Conservation (phyloP, 1,140 invertebrate genomes). For the Zaprionus lachaisei region DNA sequence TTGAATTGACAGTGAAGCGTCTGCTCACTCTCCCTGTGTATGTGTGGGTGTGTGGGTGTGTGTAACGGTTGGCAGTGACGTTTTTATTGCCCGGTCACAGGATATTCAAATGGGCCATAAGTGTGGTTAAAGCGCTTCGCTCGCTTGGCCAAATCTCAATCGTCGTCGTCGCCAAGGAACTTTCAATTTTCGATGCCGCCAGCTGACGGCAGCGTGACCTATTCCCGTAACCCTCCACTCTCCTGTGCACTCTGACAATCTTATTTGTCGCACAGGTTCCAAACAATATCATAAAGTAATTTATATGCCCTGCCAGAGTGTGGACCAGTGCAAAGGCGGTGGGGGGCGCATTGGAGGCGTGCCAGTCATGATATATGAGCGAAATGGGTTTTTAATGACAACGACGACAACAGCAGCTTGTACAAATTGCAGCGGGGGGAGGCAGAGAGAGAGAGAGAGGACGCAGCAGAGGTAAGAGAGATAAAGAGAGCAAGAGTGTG, state of each 20-base stretch:
- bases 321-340: slow-evolving; percentile 20
- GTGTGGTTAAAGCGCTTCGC: slow-evolving; percentile 77
- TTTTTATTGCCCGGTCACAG: slow-evolving; percentile 83
- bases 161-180: slow-evolving; percentile 44
- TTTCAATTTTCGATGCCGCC: slow-evolving; percentile 80
- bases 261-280: slow-evolving; percentile 82
- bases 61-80: slow-evolving; percentile 74
- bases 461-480: neutral
- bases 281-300: slow-evolving; percentile 83
- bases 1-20: slow-evolving; percentile 83
- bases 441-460: slow-evolving; percentile 7
- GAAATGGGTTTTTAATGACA: slow-evolving; percentile 82
- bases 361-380: slow-evolving; percentile 72
- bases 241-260: slow-evolving; percentile 58
- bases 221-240: slow-evolving; percentile 19
- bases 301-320: slow-evolving; percentile 72
- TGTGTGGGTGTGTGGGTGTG: slow-evolving; percentile 1
- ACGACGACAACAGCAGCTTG: slow-evolving; percentile 83
- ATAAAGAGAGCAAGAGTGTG: neutral
- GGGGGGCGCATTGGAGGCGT: slow-evolving; percentile 30
- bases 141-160: slow-evolving; percentile 76
- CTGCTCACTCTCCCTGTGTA: neutral
- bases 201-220: slow-evolving; percentile 73
- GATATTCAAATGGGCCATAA: slow-evolving; percentile 82
- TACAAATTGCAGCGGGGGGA: slow-evolving; percentile 63